Percentiles rank a stretch among this genome's conserved stretches.
phyloP scores from a whole-genome alignment of 2,797 vertebrate genomes.

The Gymnoscopelus microlampas region DNA sequence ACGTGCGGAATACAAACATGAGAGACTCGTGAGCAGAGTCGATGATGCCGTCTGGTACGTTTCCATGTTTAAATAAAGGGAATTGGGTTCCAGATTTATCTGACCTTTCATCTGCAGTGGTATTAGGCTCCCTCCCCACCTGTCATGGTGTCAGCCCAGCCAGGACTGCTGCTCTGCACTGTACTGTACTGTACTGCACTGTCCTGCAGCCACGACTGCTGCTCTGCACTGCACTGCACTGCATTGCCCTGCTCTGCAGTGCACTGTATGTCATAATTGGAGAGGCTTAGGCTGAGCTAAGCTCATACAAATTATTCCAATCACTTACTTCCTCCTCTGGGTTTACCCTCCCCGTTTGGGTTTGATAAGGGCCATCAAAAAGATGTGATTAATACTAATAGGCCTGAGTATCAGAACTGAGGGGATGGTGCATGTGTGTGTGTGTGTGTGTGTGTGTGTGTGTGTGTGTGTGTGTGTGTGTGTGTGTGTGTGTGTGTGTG shows the following conservation, averaged over 20 bases:
- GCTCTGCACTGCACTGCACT: no score
- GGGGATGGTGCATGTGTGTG: not conserved
- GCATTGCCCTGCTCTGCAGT: no score
- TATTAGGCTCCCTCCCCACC: not conserved
- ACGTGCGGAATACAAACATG: not conserved
- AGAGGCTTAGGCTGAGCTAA: not conserved
- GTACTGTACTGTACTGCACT: no score
- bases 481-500: not conserved
- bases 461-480: constrained; percentile 9
- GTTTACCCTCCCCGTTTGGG: constrained; percentile 14
- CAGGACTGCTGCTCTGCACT: not conserved
- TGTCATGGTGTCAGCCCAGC: not conserved
- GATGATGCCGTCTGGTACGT: not conserved
- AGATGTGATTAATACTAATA: constrained; percentile 34
- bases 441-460: not conserved
- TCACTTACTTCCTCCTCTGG: constrained; percentile 1
- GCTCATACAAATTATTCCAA: constrained; percentile 14
- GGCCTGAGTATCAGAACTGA: constrained; percentile 1
- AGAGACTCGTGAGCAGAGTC: not conserved
- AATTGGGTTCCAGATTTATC: not conserved
- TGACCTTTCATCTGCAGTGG: not conserved
- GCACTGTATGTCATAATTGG: not conserved
- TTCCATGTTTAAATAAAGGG: constrained; percentile 2
- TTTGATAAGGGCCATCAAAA: constrained; percentile 12
- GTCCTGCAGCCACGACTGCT: no score